Percentiles rank a stretch among this genome's conserved stretches.
These are phyloP conservation scores for Sebastes matsubarae DNA, from an alignment of 2,797 vertebrate genomes.

Conservation along the genomic window DNA sequence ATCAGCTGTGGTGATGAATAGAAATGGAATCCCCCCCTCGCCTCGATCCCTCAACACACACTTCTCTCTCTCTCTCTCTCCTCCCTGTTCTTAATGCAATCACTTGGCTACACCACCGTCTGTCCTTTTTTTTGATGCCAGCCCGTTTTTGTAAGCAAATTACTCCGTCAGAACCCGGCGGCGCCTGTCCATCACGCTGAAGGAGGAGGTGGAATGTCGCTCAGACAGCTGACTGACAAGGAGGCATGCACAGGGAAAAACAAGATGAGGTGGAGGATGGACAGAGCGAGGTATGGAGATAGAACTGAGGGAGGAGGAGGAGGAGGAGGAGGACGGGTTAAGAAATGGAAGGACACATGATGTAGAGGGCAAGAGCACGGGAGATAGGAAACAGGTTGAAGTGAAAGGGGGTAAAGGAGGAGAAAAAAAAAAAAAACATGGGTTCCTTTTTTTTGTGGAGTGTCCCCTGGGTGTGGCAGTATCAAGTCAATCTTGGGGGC, in stretches of 20 bases:
- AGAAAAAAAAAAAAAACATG: slow-evolving; percentile 22
- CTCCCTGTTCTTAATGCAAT: slow-evolving; percentile 76
- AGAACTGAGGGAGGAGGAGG: slow-evolving; percentile 24
- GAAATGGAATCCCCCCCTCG: slow-evolving; percentile 68
- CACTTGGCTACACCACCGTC: slow-evolving; percentile 70
- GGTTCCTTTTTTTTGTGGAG: slow-evolving; percentile 78
- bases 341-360: slow-evolving; percentile 58
- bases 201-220: slow-evolving; percentile 77
- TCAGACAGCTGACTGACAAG: slow-evolving; percentile 87
- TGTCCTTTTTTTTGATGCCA: slow-evolving; percentile 75
- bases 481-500: slow-evolving; percentile 94
- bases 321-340: slow-evolving; percentile 30
- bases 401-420: slow-evolving; percentile 29
- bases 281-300: slow-evolving; percentile 6
- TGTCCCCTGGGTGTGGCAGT: slow-evolving; percentile 87
- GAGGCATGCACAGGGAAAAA: slow-evolving; percentile 60
- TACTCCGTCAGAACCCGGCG: slow-evolving; percentile 86
- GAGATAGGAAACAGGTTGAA: slow-evolving; percentile 55
- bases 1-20: slow-evolving; percentile 75
- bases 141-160: slow-evolving; percentile 84
- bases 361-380: slow-evolving; percentile 63
- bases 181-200: slow-evolving; percentile 82
- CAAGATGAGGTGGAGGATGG: slow-evolving; percentile 62
- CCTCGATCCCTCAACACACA: slow-evolving; percentile 15
- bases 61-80: not conserved